Conservation (phyloP, 2,113 vertebrate genomes). For the Ciconia stormi region DNA sequence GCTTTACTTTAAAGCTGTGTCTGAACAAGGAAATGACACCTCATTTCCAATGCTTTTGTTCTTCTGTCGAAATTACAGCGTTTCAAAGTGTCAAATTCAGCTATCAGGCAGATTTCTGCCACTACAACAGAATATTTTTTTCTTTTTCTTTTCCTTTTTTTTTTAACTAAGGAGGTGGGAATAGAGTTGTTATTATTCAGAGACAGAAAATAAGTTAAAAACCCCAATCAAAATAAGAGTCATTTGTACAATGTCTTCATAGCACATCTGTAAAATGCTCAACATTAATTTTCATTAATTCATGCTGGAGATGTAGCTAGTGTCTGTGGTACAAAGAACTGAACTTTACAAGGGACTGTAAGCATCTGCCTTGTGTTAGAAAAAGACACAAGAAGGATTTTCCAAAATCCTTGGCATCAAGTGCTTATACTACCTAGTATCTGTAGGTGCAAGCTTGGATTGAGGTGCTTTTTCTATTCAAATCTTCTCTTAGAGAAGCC, state of each 20-base stretch:
- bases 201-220: neutral
- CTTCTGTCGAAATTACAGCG: neutral
- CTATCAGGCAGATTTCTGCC: neutral
- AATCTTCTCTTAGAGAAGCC: neutral
- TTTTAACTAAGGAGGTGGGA: neutral
- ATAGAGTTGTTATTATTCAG: neutral
- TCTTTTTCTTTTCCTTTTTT: no score
- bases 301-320: neutral
- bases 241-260: neutral
- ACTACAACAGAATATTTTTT: neutral
- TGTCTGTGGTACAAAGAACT: neutral
- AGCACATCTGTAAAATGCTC: neutral
- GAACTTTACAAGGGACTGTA: neutral
- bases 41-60: neutral
- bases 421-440: neutral
- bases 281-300: neutral
- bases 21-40: neutral
- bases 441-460: neutral
- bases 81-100: neutral
- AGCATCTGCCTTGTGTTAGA: neutral
- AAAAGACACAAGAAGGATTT: neutral
- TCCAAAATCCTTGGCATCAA: neutral
- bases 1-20: neutral
- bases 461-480: neutral
- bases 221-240: neutral